These are phyloP conservation scores for Eurypyga helias DNA, from an alignment of 2,113 vertebrate genomes.

Conservation along the genomic window DNA sequence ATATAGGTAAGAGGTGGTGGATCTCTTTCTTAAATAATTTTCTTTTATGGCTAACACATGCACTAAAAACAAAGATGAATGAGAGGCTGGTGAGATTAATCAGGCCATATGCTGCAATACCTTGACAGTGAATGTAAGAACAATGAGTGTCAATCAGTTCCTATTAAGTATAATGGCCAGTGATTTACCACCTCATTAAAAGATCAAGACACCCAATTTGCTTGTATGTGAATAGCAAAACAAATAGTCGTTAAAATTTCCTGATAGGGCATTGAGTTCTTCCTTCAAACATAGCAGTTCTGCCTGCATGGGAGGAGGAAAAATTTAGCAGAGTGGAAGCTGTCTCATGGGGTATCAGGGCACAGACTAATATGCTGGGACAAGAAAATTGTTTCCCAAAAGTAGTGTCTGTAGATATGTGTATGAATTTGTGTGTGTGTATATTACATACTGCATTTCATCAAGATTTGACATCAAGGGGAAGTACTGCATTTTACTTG, in stretches of 20 bases:
- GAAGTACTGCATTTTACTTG: background rate
- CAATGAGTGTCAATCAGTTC: conserved; percentile 22
- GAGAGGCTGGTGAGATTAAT: conserved; percentile 25
- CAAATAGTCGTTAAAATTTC: conserved; percentile 1
- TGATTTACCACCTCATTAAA: conserved; percentile 45
- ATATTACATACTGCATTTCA: fast-evolving
- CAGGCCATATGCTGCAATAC: background rate
- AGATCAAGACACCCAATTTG: background rate
- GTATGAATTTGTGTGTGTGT: background rate
- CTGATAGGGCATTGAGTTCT: background rate
- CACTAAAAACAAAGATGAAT: background rate
- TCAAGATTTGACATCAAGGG: background rate
- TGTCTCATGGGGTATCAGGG: background rate
- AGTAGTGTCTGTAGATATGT: background rate
- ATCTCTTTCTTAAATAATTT: conserved; percentile 16
- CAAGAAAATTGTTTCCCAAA: background rate
- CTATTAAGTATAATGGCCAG: conserved; percentile 14
- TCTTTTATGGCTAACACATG: background rate
- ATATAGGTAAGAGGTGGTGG: background rate
- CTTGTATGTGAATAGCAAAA: conserved; percentile 22
- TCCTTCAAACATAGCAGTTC: background rate
- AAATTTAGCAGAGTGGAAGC: background rate
- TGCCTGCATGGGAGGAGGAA: background rate
- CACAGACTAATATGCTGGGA: fast-evolving
- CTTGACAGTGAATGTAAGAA: background rate